These are phyloP conservation scores for Probaryconus sp. DNA, from an alignment of 1,140 invertebrate genomes.

Conservation along the genomic window DNA sequence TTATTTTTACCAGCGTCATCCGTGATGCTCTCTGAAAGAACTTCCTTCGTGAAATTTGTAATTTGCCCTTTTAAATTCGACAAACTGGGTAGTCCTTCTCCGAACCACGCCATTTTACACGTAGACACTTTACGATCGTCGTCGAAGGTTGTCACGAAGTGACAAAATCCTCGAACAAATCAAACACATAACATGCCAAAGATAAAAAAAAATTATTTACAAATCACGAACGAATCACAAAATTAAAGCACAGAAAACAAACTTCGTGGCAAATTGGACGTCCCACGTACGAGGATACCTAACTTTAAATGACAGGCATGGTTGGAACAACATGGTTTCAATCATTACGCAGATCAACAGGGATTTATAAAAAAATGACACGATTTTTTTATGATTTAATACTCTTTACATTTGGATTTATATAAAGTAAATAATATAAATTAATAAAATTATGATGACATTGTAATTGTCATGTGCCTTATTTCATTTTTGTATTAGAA, in stretches of 20 bases:
- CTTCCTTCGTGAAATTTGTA: constrained; percentile 86
- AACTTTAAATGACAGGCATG: constrained; percentile 35
- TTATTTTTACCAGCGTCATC: constrained; percentile 77
- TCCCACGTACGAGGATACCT: constrained; percentile 32
- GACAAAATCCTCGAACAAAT: constrained; percentile 7
- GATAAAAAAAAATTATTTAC: constrained; percentile 16
- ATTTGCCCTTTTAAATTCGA: constrained; percentile 87
- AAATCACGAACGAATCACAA: constrained; percentile 10
- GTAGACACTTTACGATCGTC: constrained; percentile 64
- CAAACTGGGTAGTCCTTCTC: constrained; percentile 83
- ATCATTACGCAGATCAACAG: no score
- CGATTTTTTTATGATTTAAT: no score
- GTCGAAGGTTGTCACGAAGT: background rate
- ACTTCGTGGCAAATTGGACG: constrained; percentile 52
- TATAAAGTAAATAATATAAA: no score
- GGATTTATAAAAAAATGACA: no score
- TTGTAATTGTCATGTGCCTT: no score
- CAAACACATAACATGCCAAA: constrained; percentile 29
- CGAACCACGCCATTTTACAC: constrained; percentile 86
- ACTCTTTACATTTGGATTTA: no score
- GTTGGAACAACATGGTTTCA: no score
- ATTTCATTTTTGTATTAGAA: no score
- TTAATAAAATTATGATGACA: no score
- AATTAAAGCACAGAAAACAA: constrained; percentile 24
- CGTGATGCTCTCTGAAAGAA: constrained; percentile 81